These are phyloP conservation scores for Rafetus swinhoei DNA, from an alignment of 2,113 vertebrate genomes.

Conservation along the genomic window DNA sequence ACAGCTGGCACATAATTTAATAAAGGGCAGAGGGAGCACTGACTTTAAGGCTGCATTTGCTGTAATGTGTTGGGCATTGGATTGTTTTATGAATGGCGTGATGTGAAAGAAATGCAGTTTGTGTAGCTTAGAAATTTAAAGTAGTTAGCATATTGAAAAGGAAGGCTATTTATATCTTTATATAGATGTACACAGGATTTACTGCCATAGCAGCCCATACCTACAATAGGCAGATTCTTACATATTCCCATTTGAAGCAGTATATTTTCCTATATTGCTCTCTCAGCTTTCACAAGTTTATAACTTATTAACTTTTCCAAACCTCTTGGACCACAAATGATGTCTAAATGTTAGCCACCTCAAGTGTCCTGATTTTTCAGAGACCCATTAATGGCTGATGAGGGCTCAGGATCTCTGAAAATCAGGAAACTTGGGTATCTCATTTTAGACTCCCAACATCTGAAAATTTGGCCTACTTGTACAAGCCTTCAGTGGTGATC, in stretches of 20 bases:
- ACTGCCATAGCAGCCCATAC: neutral
- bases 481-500: neutral
- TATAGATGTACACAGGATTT: neutral
- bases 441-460: neutral
- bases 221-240: neutral
- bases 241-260: neutral
- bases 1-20: slow-evolving; percentile 27
- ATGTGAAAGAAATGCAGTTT: neutral
- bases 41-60: neutral
- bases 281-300: neutral
- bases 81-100: neutral
- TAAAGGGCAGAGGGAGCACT: neutral
- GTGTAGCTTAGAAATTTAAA: neutral
- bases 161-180: neutral
- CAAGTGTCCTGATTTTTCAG: neutral
- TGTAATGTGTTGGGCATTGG: fast-evolving
- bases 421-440: neutral
- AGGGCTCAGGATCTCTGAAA: neutral
- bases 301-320: neutral
- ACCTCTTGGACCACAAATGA: neutral
- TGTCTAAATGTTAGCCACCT: neutral
- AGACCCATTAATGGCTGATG: fast-evolving
- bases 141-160: neutral
- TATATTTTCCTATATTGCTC: neutral
- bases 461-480: neutral